phyloP scores from a whole-genome alignment of 92 coral and sea anemone genomes.

The Epizoanthus scotinus region DNA sequence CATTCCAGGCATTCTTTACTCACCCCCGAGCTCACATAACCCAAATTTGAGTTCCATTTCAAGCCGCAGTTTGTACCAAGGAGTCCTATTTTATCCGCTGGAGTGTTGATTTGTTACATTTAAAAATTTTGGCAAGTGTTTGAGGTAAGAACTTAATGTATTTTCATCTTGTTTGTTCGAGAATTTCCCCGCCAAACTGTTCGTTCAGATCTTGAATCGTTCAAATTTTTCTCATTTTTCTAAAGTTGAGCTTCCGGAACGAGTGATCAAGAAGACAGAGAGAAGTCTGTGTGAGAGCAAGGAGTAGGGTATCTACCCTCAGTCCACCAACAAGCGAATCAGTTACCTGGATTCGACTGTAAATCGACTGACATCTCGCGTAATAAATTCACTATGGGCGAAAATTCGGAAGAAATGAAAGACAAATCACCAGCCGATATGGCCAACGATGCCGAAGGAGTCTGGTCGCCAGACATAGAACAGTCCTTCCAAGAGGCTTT shows the following conservation, averaged over 20 bases:
- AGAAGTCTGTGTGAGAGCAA: constrained; percentile 56
- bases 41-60: constrained; percentile 55
- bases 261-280: constrained; percentile 72
- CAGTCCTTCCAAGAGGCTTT: constrained; percentile 98
- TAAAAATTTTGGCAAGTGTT: constrained; percentile 15
- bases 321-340: constrained; percentile 18
- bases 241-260: constrained; percentile 96
- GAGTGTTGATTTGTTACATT: constrained; percentile 32
- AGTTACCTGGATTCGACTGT: constrained; percentile 39
- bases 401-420: constrained; percentile 92
- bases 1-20: constrained; percentile 98
- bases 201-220: constrained; percentile 87
- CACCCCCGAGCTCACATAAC: constrained; percentile 73
- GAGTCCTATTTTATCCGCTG: constrained; percentile 9
- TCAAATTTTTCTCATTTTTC: constrained; percentile 99
- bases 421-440: constrained; percentile 98
- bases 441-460: constrained; percentile 99
- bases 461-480: constrained; percentile 99
- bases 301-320: constrained; percentile 43
- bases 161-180: constrained; percentile 42
- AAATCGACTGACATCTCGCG: constrained; percentile 81
- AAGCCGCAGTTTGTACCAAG: constrained; percentile 54
- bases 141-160: constrained; percentile 29
- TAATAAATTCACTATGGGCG: constrained; percentile 89
- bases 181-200: constrained; percentile 81